Evolutionary conservation across 2,797 vertebrate genomes (phyloP).

Genomic region (Lophura swinhoii): DNA sequence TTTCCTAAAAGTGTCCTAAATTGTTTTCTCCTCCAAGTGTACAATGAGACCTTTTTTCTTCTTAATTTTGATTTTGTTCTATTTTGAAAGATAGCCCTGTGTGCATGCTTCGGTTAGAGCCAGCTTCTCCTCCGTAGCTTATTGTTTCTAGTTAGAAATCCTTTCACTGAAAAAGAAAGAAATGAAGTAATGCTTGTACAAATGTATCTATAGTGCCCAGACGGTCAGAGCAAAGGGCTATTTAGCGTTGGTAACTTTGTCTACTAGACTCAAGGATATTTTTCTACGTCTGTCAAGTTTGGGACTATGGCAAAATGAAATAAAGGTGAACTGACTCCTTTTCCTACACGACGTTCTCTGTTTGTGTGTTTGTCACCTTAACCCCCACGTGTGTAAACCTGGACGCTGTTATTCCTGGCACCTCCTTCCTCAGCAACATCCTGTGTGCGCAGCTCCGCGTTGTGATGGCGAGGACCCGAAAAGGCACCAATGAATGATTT

Average conservation of each 20-base stretch:
- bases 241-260: conserved; percentile 65
- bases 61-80: neutral
- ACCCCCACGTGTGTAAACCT: neutral
- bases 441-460: neutral
- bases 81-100: conserved; percentile 17
- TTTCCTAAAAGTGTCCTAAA: neutral
- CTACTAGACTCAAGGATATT: conserved; percentile 72
- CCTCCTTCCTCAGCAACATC: neutral
- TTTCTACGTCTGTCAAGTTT: conserved; percentile 74
- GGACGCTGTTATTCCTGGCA: neutral
- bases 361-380: conserved; percentile 19
- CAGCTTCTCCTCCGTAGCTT: conserved; percentile 45
- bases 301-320: conserved; percentile 71
- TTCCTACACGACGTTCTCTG: conserved; percentile 45
- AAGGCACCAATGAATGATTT: neutral
- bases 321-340: conserved; percentile 73
- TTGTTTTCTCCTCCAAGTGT: neutral
- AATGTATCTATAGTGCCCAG: conserved; percentile 47
- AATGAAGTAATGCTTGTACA: conserved; percentile 58
- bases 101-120: conserved; percentile 58
- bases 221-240: conserved; percentile 59
- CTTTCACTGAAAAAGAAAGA: neutral
- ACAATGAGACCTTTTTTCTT: neutral
- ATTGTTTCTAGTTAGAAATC: conserved; percentile 53
- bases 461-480: neutral